Evolutionary conservation across 1,140 invertebrate species (phyloP), one percentile per base, ranked within the genome.

Genomic region (Diprion similis): DNA sequence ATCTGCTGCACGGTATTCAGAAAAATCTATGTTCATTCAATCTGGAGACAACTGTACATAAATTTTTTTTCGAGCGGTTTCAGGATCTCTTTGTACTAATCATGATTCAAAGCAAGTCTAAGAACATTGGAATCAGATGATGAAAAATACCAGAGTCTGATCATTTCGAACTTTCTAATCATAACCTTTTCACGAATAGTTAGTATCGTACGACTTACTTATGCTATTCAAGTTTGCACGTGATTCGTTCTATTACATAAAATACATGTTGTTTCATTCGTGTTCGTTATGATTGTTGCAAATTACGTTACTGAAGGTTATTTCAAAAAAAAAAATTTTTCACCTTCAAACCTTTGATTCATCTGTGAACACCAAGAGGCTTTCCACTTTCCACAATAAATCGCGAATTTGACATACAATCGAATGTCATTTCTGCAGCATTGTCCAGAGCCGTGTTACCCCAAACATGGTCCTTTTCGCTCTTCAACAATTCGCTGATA

Each of bases 391-490:
- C 24, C 2, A 37, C 24, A 37, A 6, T 37, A 37, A 37, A 37
- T 37, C 24, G 24, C 24, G 24, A 59, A 65, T 66, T n/a, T 46
- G 66, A 77, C 64, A 51, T 73, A 51, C 68, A 19, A 11, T 73
- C 72, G 73, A 73, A 71, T 75, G 68, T 69, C 59, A 11, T 77
- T 73, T 66, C 24, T 37, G 68, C 75, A 91, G 91, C 84, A 18
- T 46, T 92, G 68, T 91, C 89, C 0, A 89, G 90, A 78, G 80
- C 81, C 1, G 81, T 92, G 8, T 83, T 91, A 51, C 90, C 90
- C 0, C 83, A 81, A 11, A 6, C 82, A 8, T 80, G 77, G 66
- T 72, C 81, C 46, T 87, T 84, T 74, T 83, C 78, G 0, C 85
- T 85, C 64, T 76, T 78, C 13, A 75, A 85, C 51, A 82, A 84